These are phyloP conservation scores for Clarias platycephalus DNA, from an alignment of 2,797 vertebrate species.

Conservation along the genomic window DNA sequence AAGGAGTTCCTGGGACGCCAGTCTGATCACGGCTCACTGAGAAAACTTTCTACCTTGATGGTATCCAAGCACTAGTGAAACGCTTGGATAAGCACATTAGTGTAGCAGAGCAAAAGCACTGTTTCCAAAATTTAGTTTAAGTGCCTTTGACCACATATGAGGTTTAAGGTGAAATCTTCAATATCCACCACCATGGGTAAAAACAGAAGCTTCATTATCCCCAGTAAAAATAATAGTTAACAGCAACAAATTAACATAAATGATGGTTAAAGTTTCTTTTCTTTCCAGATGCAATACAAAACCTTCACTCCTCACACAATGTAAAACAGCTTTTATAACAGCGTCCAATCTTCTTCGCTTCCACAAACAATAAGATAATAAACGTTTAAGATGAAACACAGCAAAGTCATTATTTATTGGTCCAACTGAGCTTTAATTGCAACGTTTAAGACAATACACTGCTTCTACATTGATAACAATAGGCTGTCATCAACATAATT, in stretches of 20 bases:
- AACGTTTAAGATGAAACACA: background rate
- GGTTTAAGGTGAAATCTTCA: too few species aligned
- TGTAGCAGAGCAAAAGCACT: too few species aligned
- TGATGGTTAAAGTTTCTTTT: background rate
- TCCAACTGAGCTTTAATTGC: slow-evolving; percentile 79
- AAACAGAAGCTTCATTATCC: background rate
- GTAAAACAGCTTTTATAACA: background rate
- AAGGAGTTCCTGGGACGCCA: too few species aligned
- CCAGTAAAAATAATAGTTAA: background rate
- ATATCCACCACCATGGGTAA: background rate
- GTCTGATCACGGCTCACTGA: too few species aligned
- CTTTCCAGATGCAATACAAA: background rate
- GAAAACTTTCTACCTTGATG: too few species aligned
- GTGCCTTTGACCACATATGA: too few species aligned
- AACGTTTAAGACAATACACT: slow-evolving; percentile 78
- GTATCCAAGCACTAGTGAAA: too few species aligned
- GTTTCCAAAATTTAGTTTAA: too few species aligned
- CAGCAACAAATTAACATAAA: background rate
- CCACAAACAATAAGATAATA: background rate
- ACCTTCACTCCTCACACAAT: background rate
- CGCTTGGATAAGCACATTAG: too few species aligned
- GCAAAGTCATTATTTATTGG: slow-evolving; percentile 60
- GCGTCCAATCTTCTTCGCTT: background rate
- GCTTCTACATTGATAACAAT: slow-evolving; percentile 73
- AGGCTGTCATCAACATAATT: slow-evolving; percentile 61